Percentiles rank a stretch among this genome's conserved stretches.
Evolutionary conservation across 2,888 invertebrate genomes (phyloP).

Genomic region (Tetramorium bicarinatum): DNA sequence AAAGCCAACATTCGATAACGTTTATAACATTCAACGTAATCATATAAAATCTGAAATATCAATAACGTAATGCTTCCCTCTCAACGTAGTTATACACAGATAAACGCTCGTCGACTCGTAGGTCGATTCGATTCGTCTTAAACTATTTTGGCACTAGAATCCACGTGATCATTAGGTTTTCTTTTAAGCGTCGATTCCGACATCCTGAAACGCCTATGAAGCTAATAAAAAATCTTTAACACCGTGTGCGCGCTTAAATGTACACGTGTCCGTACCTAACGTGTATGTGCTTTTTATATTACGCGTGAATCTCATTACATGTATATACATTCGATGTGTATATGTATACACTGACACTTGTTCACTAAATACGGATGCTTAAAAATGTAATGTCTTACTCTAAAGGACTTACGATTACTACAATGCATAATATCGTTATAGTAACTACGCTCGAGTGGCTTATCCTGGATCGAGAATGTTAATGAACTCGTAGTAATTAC

Average conservation of each 20-base stretch:
- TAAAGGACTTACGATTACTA: slow-evolving; percentile 30
- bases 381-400: slow-evolving; percentile 34
- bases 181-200: slow-evolving; percentile 64
- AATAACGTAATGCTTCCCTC: slow-evolving; percentile 33
- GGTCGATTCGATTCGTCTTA: slow-evolving; percentile 67
- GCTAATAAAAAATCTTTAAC: slow-evolving; percentile 53
- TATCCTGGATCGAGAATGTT: slow-evolving; percentile 16
- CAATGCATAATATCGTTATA: slow-evolving; percentile 26
- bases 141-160: slow-evolving; percentile 84
- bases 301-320: slow-evolving; percentile 8
- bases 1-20: slow-evolving; percentile 71
- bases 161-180: slow-evolving; percentile 72
- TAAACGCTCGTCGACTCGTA: slow-evolving; percentile 71
- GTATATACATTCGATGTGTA: slow-evolving; percentile 10
- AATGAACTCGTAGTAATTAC: slow-evolving; percentile 15
- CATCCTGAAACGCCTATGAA: slow-evolving; percentile 49
- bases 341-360: slow-evolving; percentile 30
- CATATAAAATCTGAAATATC: slow-evolving; percentile 84
- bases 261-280: slow-evolving; percentile 15
- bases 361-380: slow-evolving; percentile 32
- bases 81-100: slow-evolving; percentile 54
- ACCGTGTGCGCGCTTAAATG: slow-evolving; percentile 27
- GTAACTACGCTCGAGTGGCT: neutral
- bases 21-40: slow-evolving; percentile 82
- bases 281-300: slow-evolving; percentile 31